phyloP scores from a whole-genome alignment of 2,797 vertebrate species.

The Rhinichthys osculus region DNA sequence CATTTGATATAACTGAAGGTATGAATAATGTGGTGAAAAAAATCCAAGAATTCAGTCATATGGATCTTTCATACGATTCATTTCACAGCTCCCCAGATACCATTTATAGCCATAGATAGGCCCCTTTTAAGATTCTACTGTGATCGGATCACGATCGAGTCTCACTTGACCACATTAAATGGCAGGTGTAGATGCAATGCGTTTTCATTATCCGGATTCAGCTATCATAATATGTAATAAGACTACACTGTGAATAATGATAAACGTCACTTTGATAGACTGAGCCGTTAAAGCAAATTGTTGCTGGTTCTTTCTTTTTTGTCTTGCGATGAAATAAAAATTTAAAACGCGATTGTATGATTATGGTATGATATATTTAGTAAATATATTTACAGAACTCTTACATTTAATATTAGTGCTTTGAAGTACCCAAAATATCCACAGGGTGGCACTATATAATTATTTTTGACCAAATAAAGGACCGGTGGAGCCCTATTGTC shows the following conservation, averaged over 20 bases:
- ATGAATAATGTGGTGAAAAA: neutral
- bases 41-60: neutral
- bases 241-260: neutral
- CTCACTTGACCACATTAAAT: neutral
- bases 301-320: slow-evolving; percentile 1
- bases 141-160: neutral
- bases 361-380: no score
- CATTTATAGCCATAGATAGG: no score
- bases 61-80: neutral
- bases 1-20: neutral
- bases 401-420: neutral
- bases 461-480: neutral
- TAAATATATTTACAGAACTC: no score
- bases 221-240: neutral
- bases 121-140: no score
- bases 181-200: neutral
- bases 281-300: neutral
- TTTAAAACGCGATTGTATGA: no score
- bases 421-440: neutral
- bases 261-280: neutral
- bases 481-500: neutral
- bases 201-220: neutral
- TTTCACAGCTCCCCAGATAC: neutral
- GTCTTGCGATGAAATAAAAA: neutral
- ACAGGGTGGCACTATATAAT: neutral